Base-by-base conservation (phyloP, 2,888 invertebrate species). In the Patella pellucida region DNA sequence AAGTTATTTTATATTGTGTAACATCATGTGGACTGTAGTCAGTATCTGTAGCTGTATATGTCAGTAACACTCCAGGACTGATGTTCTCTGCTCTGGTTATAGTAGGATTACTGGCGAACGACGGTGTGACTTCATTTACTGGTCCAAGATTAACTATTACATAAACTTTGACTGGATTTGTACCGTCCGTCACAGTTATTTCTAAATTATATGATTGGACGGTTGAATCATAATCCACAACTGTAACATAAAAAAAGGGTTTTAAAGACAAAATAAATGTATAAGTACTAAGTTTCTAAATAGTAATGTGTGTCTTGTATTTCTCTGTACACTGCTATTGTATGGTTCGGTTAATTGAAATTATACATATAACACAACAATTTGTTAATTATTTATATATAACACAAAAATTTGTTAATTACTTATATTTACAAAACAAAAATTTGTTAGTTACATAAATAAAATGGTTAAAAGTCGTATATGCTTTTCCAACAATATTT, bases 81-180 rank as follows among this genome's bases (percentile, higher is more conserved):
- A 69, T 41, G 68, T 79, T 77, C 72, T 86, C 86, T 19, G 80
- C 23, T 11, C 83, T 71, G 12, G 68, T 73, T 19, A 78, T 62
- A 11, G 79, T 74, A 9, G 75, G 54, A 41, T 72, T 74, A 11
- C 72, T 71, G 19, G 74, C 69, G 69, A 87, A 87, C 1, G 74
- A 68, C 3, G 88, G 88, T 12, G 81, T 79, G 72, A 69, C 67
- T 67, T 89, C 86, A 76, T 89, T 88, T n/a, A 83, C 82, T 5
- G 88, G 79, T 9, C 71, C 76, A 7, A 88, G 78, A 14, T 70
- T 71, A 5, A 87, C 81, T 5, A 78, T 78, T 5, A 86, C 81
- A n/a, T 80, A 73, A n/a, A 81, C 78, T 11, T 78, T 74, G 9
- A 80, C n/a, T 0, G 75, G 73, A 50, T 76, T 75, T 12, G 77